phyloP scores from a whole-genome alignment of 2,888 invertebrate genomes.

The Caenorhabditis drosophilae region DNA sequence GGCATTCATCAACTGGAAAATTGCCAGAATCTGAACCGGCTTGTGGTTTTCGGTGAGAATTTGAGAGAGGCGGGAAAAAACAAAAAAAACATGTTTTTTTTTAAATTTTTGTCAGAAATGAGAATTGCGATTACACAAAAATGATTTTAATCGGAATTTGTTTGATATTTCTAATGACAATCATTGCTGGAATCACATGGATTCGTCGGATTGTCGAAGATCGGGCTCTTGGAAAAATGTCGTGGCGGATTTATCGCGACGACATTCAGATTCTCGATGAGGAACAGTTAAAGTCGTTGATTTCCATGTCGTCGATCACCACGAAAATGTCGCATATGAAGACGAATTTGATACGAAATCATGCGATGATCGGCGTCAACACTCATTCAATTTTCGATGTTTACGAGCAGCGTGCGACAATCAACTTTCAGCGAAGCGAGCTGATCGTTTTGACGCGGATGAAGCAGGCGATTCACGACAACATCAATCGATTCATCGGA shows the following conservation, averaged over 20 bases:
- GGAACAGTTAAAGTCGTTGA: constrained; percentile 52
- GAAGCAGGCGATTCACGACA: constrained; percentile 90
- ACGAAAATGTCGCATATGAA: constrained; percentile 48
- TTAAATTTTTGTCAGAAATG: constrained; percentile 10
- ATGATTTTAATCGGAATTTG: constrained; percentile 23
- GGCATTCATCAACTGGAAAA: constrained; percentile 41
- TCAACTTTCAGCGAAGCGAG: constrained; percentile 43
- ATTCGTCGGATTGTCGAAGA: constrained; percentile 35
- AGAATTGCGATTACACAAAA: constrained; percentile 51
- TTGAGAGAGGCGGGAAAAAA: not conserved
- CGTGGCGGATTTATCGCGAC: constrained; percentile 48
- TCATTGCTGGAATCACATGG: constrained; percentile 13
- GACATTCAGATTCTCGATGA: constrained; percentile 49
- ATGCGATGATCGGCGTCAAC: constrained; percentile 62
- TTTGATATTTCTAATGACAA: constrained; percentile 8
- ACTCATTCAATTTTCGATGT: constrained; percentile 48
- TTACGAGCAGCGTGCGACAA: constrained; percentile 40
- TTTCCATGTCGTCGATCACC: constrained; percentile 40
- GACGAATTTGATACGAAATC: constrained; percentile 47
- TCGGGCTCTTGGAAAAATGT: constrained; percentile 45
- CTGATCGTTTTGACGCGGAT: constrained; percentile 71
- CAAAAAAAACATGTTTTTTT: not conserved
- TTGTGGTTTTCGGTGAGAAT: constrained; percentile 45
- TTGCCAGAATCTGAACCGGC: constrained; percentile 42
- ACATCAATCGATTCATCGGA: constrained; percentile 94